phyloP scores from a whole-genome alignment of 2,113 vertebrate genomes.

The Benthochromis sp. region DNA sequence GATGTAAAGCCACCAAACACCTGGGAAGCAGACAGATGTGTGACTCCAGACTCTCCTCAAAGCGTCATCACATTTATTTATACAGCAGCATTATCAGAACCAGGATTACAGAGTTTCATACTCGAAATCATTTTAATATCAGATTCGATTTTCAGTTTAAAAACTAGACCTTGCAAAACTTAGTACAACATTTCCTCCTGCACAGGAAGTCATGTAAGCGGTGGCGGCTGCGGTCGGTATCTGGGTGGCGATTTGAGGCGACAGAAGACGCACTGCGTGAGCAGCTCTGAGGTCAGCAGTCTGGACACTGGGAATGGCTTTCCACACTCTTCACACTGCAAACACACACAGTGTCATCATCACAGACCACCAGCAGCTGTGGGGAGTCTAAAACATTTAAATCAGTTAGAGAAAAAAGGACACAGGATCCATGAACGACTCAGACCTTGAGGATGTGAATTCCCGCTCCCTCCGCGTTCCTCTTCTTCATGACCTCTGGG shows the following conservation, averaged over 20 bases:
- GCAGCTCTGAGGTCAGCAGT: constrained; percentile 11
- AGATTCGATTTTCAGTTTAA: neutral
- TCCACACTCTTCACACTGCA: constrained; percentile 47
- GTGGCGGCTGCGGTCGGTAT: neutral
- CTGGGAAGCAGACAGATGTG: neutral
- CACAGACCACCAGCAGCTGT: neutral
- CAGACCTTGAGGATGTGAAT: constrained; percentile 59
- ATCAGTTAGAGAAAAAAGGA: neutral
- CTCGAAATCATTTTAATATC: neutral
- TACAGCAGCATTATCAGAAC: neutral
- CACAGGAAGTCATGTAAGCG: neutral
- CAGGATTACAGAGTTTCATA: neutral
- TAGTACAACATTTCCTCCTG: neutral
- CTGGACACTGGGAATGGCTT: constrained; percentile 15
- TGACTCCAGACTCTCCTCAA: neutral
- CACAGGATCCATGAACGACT: neutral
- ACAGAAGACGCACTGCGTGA: constrained; percentile 46
- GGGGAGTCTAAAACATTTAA: neutral
- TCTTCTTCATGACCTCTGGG: constrained; percentile 51
- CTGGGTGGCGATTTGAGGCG: constrained; percentile 9
- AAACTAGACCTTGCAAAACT: neutral
- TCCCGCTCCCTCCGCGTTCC: constrained; percentile 25
- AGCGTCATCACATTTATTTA: neutral
- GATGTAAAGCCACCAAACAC: neutral
- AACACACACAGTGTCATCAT: neutral